Base-by-base conservation (phyloP, 2,888 invertebrate genomes). In the Diaprepes abbreviatus region DNA sequence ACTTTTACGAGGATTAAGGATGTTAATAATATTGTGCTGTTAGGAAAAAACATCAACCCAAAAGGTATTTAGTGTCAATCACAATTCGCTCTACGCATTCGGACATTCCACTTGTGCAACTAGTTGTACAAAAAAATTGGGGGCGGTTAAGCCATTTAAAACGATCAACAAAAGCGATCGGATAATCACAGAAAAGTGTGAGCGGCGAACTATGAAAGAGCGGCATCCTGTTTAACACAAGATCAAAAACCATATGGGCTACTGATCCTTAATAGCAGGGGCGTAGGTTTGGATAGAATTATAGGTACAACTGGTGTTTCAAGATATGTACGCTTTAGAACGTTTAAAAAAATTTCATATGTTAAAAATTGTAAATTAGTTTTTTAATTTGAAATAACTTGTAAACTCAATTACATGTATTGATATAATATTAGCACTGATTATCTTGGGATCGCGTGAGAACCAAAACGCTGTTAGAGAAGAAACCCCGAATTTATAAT, bases 141-240 rank as follows among this genome's bases (percentile, higher is more conserved):
- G 79, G 81, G 81, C 80, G 81, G 81, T 77, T 83, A 83, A 83
- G 77, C 82, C 83, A 81, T 82, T 83, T 83, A 83, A 82, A 82
- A 73, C 77, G 78, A 82, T 81, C 81, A 68, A 73, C 64, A 73
- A 68, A 69, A 64, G 67, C 62, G 73, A 71, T 71, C 70, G 17
- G 43, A 57, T 72, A 72, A 71, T 71, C 72, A 64, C 72, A 65
- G 72, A 71, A 74, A 70, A 69, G 71, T 69, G 64, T 66, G 71
- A 73, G 74, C 74, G 73, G 74, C 71, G 72, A 77, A 76, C 73
- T 75, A 76, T 77, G 72, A 72, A 74, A 74, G 72, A 74, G 76
- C 77, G 77, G 79, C 77, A 77, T 76, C 76, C 76, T 73, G 75
- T 77, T 72, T 71, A 71, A 71, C 72, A 69, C 73, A 74, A 73